Evolutionary conservation across 2,797 vertebrate genomes (phyloP).

Genomic region (Salmo trutta): DNA sequence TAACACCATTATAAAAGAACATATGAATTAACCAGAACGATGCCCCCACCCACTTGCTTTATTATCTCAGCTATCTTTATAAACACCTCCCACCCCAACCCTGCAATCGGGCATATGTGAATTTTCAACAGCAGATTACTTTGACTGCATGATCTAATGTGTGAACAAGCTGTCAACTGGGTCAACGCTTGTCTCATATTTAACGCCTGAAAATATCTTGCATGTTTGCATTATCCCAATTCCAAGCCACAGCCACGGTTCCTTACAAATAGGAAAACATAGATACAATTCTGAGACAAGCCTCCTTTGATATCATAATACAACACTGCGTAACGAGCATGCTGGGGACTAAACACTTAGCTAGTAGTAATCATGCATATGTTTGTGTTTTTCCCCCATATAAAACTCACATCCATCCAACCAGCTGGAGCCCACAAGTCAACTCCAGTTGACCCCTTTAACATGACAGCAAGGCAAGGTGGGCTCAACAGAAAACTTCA

Average conservation of each 20-base stretch:
- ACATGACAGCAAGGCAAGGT: constrained; percentile 33
- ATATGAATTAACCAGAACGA: background rate
- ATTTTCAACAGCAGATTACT: constrained; percentile 45
- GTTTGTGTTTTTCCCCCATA: constrained; percentile 53
- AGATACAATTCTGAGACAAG: background rate
- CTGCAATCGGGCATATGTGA: constrained; percentile 46
- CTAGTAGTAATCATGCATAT: constrained; percentile 70
- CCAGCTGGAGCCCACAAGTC: constrained; percentile 63
- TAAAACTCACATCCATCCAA: constrained; percentile 46
- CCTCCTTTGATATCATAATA: constrained; percentile 26
- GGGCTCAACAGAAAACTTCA: constrained; percentile 22
- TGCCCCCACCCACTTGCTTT: background rate
- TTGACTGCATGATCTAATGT: constrained; percentile 49
- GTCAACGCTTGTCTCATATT: constrained; percentile 40
- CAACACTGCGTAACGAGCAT: constrained; percentile 35
- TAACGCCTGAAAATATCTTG: constrained; percentile 32
- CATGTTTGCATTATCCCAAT: constrained; percentile 32
- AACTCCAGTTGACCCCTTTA: constrained; percentile 63
- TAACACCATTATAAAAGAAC: too few relatives aligned
- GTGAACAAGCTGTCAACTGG: constrained; percentile 44
- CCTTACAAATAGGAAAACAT: constrained; percentile 22
- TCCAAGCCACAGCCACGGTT: constrained; percentile 17
- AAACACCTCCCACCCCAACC: background rate
- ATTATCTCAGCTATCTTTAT: background rate
- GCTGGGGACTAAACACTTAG: constrained; percentile 51